Evolutionary conservation across 2,888 invertebrate genomes (phyloP), one percentile per base, ranked within the genome.

Genomic region (Eupithecia tripunctaria): DNA sequence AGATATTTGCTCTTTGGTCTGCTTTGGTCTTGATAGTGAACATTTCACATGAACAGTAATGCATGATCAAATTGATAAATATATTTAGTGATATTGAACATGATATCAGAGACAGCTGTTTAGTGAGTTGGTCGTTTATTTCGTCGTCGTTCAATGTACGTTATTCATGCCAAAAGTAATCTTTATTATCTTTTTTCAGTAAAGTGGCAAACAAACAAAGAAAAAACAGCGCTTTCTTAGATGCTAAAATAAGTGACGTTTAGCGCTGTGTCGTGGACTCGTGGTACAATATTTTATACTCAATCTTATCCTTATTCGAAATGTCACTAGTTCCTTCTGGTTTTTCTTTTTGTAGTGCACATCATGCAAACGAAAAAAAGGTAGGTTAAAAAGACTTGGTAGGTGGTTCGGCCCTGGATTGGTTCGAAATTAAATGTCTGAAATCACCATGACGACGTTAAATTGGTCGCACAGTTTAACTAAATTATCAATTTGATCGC

Each of bases 1-100:
- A 67, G 59, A 36, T 68, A 63, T 56, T 67, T 73, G 67, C 59
- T 38, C 47, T 67, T 67, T 68, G 73, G 67, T 59, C 67, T 64
- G 51, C 47, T 67, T 67, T 68, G 73, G 67, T 59, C 27, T 67
- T 67, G 68, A 59, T n/a, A 47, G n/a, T 62, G 38, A 59, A 18
- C 6, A 60, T 18, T 60, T 56, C 25, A 25, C 56, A 56, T 51
- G 21, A 51, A 51, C 12, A 47, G 47, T 47, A 47, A n/a, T 47
- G 12, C 21, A 51, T 56, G 3, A 56, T 56, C 25, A 56, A n/a
- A n/a, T n/a, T n/a, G n/a, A n/a, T n/a, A n/a, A n/a, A n/a, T n/a
- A n/a, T n/a, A n/a, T n/a, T n/a, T n/a, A n/a, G n/a, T n/a, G n/a
- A n/a, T n/a, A n/a, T n/a, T n/a, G n/a, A n/a, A n/a, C n/a, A n/a